Base-by-base conservation (phyloP, 2,888 invertebrate genomes). In the Cataglyphis rosenhaueri region DNA sequence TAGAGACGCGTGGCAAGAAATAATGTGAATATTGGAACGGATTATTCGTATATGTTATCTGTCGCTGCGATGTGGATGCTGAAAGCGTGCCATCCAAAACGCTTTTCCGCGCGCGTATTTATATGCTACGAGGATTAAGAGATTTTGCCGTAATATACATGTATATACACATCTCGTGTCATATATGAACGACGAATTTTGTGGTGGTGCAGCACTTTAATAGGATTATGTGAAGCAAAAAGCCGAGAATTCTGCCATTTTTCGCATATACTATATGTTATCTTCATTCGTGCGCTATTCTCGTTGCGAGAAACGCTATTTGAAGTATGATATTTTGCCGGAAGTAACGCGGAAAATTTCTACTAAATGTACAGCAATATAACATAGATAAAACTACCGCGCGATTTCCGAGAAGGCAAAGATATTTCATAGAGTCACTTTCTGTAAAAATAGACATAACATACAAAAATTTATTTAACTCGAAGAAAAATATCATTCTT, bases 161-260 rank as follows among this genome's bases (percentile, higher is more conserved):
- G 18, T n/a, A 64, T n/a, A 35, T 3, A 35, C 5, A 35, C 10
- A 65, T 4, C n/a, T 55, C 6, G 12, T 59, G 38, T 68, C 71
- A 71, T 35, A 64, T 71, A 59, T 81, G 71, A 71, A 44, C 48
- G 62, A 71, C 71, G 29, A 71, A 71, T 71, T 83, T 81, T 59
- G 62, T 79, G 35, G 38, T 64, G 6, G 18, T 61, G 70, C 65
- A 81, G 21, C 57, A 74, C 32, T 52, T n/a, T 84, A 84, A 84
- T 82, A 84, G 83, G 83, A 84, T 84, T 84, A 81, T 61, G 61
- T 81, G 61, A 38, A 41, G 32, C 25, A 66, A 35, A 41, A 81
- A 57, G 57, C 44, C 38, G 70, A 57, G 70, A 81, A 61, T 82
- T 29, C 62, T 38, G 21, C 62, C 41, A 61, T 82, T 82, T 82